phyloP scores from a whole-genome alignment of 2,888 invertebrate genomes.

The Dugesia japonica region DNA sequence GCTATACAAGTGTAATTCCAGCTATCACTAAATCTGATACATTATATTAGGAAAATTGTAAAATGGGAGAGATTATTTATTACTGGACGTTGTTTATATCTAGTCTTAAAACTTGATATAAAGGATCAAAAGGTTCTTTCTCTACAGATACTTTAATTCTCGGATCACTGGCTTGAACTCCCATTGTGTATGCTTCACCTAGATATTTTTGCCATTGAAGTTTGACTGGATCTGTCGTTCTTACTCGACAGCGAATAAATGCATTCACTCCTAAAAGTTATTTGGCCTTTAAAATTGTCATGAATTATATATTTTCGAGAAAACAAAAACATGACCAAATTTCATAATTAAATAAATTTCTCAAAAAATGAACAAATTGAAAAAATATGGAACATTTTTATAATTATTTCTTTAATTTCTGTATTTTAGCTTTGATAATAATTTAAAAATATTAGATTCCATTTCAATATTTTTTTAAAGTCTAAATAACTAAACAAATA shows the following conservation, averaged over 20 bases:
- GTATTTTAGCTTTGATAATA: too few relatives aligned
- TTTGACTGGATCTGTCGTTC: constrained; percentile 20
- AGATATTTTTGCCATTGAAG: constrained; percentile 32
- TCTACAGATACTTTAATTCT: constrained; percentile 23
- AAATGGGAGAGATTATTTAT: not conserved
- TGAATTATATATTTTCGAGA: too few relatives aligned
- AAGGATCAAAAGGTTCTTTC: constrained; percentile 10
- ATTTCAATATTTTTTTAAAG: too few relatives aligned
- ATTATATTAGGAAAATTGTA: not conserved
- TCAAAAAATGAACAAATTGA: too few relatives aligned
- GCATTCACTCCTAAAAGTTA: not conserved
- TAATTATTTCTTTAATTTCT: too few relatives aligned
- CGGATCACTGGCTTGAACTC: constrained; percentile 28
- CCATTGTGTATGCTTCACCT: constrained; percentile 27
- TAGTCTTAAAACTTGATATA: constrained; percentile 21
- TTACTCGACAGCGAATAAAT: not conserved
- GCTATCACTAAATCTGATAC: constrained; percentile 28
- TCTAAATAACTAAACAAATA: too few relatives aligned
- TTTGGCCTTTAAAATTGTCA: too few relatives aligned
- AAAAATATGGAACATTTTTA: too few relatives aligned
- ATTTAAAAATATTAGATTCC: too few relatives aligned
- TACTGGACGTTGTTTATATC: constrained; percentile 21
- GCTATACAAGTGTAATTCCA: constrained; percentile 35
- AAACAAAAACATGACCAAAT: too few relatives aligned
- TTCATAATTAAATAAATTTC: too few relatives aligned